Base-by-base conservation (phyloP, 2,797 vertebrate species). In the Sus cebifrons region DNA sequence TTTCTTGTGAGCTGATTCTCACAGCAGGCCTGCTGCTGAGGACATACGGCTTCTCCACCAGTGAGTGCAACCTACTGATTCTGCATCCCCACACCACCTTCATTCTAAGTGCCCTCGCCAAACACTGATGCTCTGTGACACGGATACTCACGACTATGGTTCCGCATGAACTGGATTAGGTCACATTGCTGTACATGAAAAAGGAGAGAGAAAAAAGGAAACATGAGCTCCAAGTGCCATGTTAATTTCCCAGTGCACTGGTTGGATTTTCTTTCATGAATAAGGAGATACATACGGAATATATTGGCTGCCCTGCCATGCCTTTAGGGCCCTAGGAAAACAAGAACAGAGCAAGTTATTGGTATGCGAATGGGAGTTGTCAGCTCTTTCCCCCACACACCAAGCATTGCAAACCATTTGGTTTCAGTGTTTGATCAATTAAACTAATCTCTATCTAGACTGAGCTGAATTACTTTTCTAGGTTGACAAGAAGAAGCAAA, bases 61-160 rank as follows among this genome's bases (percentile, higher is more conserved):
- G 29, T 1, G 10, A 52, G 3, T 23, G 78, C 20, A 17, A 29
- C 58, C 71, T 49, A 18, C 29, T 13, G 32, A 56, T 7, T 11
- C 70, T 7, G 3, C 15, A 23, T n/a, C 3, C 20, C 36, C 16
- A 60, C 10, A 10, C 0, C 1, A 15, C 6, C 5, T 32, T 58
- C 70, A 4, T 13, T 54, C 83, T 20, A 54, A 58, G 18, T 0
- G 12, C 58, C 49, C 86, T 87, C 32, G 14, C 49, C 52, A 64
- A 27, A 58, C 74, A 78, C 5, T 0, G 0, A 27, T 2, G 16
- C 11, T n/a, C 67, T 18, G 6, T 10, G 27, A 78, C 27, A 23
- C 23, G 16, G 60, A 74, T 98, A 97, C 99, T 99, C 97, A 99
- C 99, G 97, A 97, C 99, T 99, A 94, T 99, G 99, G 27, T 99